phyloP scores from a whole-genome alignment of 2,888 invertebrate species.

The Hirudinaria manillensis region DNA sequence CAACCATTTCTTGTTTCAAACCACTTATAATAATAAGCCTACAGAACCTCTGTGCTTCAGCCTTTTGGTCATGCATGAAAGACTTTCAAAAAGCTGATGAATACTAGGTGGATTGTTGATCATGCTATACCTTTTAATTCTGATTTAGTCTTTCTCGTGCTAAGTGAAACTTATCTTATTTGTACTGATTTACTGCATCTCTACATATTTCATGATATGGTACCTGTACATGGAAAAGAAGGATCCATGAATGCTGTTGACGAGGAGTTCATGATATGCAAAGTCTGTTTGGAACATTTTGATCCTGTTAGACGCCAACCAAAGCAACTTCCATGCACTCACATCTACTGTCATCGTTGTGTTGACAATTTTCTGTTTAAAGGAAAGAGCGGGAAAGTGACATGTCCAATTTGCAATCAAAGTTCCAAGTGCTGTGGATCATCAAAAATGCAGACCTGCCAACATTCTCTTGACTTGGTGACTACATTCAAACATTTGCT shows the following conservation, averaged over 20 bases:
- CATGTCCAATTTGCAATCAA: conserved; percentile 18
- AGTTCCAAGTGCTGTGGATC: neutral
- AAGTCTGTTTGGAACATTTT: conserved; percentile 16
- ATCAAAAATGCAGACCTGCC: neutral
- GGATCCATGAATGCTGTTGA: neutral
- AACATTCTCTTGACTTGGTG: neutral
- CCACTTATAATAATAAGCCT: neutral
- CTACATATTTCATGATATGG: too few relatives aligned
- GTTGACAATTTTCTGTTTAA: conserved; percentile 15
- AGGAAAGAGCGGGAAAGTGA: conserved; percentile 3
- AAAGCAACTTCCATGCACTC: conserved; percentile 9
- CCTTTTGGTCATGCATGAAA: too few relatives aligned
- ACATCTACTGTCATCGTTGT: conserved; percentile 13
- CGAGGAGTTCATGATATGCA: conserved; percentile 24
- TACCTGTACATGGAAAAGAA: too few relatives aligned
- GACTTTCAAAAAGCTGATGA: too few relatives aligned
- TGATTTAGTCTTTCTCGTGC: too few relatives aligned
- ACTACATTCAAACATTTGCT: neutral
- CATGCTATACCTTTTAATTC: too few relatives aligned
- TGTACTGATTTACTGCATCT: too few relatives aligned
- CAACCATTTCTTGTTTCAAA: too few relatives aligned
- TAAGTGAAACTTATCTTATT: too few relatives aligned
- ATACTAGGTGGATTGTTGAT: too few relatives aligned
- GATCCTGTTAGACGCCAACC: neutral
- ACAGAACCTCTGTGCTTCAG: neutral